A percentile compares a stretch with the other conserved stretches of the same genome.
These are phyloP conservation scores for Canis aureus DNA, from an alignment of 2,113 vertebrate species.

Conservation along the genomic window DNA sequence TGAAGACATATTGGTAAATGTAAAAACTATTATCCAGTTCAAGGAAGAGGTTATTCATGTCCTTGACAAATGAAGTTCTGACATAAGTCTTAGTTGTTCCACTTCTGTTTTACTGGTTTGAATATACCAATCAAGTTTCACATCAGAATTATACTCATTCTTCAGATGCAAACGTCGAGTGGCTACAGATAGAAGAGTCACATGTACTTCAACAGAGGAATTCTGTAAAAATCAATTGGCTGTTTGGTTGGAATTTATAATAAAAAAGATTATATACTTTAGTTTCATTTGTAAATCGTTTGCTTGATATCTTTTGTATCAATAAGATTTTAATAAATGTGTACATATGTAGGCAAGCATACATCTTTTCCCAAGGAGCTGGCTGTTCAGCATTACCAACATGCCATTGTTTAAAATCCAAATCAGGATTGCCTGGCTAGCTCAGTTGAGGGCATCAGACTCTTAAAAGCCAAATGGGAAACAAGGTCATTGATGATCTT, in stretches of 20 bases:
- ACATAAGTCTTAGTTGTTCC: neutral
- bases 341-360: neutral
- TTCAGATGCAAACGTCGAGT: neutral
- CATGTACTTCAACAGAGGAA: neutral
- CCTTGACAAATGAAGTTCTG: neutral
- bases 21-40: neutral
- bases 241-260: neutral
- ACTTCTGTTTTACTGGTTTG: neutral
- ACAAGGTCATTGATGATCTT: neutral
- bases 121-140: neutral
- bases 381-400: neutral
- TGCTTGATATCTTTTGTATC: neutral
- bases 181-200: neutral
- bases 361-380: neutral
- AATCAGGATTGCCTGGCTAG: neutral
- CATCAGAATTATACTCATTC: neutral
- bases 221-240: neutral
- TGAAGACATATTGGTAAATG: neutral
- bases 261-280: neutral
- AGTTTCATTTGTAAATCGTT: neutral
- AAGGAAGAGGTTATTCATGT: neutral
- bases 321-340: constrained; percentile 1
- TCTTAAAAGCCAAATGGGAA: neutral
- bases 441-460: neutral
- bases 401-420: neutral